Conservation (phyloP, 1,140 invertebrate genomes). For the Nylanderia fulva region DNA sequence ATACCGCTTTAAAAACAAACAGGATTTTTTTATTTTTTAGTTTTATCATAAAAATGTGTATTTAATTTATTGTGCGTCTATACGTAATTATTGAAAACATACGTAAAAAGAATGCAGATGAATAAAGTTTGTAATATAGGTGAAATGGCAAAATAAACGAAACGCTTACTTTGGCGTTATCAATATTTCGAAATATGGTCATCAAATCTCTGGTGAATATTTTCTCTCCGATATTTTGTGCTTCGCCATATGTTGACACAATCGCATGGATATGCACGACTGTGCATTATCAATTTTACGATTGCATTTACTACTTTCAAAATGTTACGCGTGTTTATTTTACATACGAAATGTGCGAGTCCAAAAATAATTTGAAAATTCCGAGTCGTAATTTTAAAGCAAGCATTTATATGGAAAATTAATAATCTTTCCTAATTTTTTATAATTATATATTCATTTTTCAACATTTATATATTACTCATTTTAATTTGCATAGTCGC, state of each 20-base stretch:
- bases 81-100: no score
- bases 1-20: neutral
- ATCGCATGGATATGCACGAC: neutral
- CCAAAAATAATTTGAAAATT: neutral
- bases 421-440: constrained; percentile 2
- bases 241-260: neutral
- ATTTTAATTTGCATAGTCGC: neutral
- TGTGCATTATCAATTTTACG: constrained; percentile 11
- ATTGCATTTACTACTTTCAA: neutral
- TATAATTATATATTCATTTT: neutral
- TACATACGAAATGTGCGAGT: neutral
- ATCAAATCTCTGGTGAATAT: neutral
- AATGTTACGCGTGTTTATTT: neutral
- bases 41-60: neutral
- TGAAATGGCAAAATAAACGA: neutral
- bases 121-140: neutral
- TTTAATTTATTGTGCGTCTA: neutral
- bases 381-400: neutral
- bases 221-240: neutral
- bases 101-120: neutral
- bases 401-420: neutral
- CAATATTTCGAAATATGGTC: constrained; percentile 13
- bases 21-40: neutral
- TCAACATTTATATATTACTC: neutral
- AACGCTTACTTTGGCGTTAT: neutral